phyloP scores from a whole-genome alignment of 2,113 vertebrate genomes.

The Phrynosoma platyrhinos region DNA sequence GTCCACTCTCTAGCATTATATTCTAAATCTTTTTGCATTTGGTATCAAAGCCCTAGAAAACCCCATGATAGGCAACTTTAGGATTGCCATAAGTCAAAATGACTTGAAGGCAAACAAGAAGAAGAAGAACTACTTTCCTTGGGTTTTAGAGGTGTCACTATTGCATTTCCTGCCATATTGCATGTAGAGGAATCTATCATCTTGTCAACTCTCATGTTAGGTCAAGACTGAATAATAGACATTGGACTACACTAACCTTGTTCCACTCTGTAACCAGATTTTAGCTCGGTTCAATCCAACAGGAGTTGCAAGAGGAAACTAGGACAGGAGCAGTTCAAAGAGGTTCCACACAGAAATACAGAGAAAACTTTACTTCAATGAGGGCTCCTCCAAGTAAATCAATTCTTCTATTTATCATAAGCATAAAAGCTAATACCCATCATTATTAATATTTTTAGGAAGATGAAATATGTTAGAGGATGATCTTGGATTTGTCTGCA shows the following conservation, averaged over 20 bases:
- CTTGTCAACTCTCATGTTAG: not conserved
- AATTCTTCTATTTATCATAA: not conserved
- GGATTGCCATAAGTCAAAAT: no score
- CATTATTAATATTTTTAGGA: not conserved
- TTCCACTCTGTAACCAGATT: not conserved
- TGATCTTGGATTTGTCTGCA: no score
- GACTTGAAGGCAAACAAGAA: no score
- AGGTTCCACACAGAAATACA: not conserved
- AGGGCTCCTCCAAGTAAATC: constrained; percentile 7
- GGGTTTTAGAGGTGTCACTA: no score
- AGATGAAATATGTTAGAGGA: no score
- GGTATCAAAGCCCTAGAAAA: no score
- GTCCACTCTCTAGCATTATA: no score
- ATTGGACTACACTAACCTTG: not conserved
- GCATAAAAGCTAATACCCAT: not conserved
- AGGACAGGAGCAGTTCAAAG: not conserved
- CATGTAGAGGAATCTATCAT: constrained; percentile 15
- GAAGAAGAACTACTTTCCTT: no score
- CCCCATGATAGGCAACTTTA: no score
- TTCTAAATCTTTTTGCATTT: no score
- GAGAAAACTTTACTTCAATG: not conserved
- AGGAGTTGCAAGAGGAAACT: not conserved
- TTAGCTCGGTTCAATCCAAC: not conserved
- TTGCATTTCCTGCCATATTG: not conserved
- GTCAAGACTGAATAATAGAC: no score